Conservation (phyloP, 2,888 invertebrate species). For the Heteropelma amictum region DNA sequence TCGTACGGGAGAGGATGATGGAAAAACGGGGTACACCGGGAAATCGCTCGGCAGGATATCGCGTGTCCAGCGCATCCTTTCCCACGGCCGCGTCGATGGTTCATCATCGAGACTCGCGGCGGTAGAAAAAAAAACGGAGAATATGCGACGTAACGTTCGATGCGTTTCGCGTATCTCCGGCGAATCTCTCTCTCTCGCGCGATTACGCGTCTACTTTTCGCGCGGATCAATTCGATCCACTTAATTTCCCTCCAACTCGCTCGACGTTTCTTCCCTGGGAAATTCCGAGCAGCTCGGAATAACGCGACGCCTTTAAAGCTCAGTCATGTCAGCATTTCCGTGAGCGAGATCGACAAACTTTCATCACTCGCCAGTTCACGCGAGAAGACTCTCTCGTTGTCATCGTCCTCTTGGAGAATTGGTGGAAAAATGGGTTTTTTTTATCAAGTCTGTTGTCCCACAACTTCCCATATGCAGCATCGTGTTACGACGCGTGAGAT, state of each 20-base stretch:
- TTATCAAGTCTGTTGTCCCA: no score
- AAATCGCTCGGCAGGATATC: constrained; percentile 52
- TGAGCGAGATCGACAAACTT: no score
- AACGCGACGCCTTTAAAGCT: no score
- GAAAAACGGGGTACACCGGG: constrained; percentile 29
- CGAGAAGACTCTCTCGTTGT: no score
- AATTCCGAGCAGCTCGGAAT: no score
- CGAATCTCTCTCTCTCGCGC: not conserved
- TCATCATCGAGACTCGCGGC: constrained; percentile 14
- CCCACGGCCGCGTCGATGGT: constrained; percentile 39
- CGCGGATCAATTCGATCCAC: constrained; percentile 21
- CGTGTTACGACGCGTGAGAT: no score
- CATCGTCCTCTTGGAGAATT: no score
- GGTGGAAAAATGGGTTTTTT: no score
- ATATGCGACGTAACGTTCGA: not conserved
- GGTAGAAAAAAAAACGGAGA: not conserved
- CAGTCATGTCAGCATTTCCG: no score
- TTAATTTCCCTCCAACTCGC: not conserved
- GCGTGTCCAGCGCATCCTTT: constrained; percentile 53
- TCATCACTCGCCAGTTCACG: no score
- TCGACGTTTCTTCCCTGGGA: no score
- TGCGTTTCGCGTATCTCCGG: not conserved
- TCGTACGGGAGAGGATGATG: not conserved
- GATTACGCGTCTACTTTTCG: constrained; percentile 16
- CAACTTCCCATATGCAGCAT: no score